Evolutionary conservation across 2,797 vertebrate species (phyloP), one percentile per base, ranked within the genome.

Genomic region (Salarias fasciatus): DNA sequence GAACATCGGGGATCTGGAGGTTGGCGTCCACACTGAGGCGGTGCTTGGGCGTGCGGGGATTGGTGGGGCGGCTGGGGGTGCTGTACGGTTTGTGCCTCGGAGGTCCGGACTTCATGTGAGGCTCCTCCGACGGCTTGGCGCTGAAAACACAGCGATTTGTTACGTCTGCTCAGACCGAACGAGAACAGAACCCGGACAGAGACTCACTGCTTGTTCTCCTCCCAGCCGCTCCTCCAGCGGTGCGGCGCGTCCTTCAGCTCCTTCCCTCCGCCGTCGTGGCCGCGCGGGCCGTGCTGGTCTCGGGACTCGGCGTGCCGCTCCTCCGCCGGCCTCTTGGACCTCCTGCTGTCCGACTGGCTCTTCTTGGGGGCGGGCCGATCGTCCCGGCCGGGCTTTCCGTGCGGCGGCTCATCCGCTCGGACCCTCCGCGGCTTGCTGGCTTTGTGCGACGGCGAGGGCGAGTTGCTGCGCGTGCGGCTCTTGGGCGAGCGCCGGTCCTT

Each of bases 211-310:
- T 98, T 98, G 82, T 84, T 96, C 84, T 98, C 97, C 84, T 98
- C 96, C 97, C 97, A 99, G 86, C 95, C 94, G 82, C 96, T 95
- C 75, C 94, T 96, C 96, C 96, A 98, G 75, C 95, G 91, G 80
- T 97, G 96, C 57, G 88, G 77, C 2, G 91, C 89, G 13, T 98
- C 96, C 85, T 98, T 98, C 13, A 85, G 68, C 24, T 96, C 95
- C 84, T 97, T 96, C 40, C 28, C 12, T 0, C 72, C 59, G 0
- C 92, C 95, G 0, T 93, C 90, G 35, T 92, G 85, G 30, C 80
- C 75, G 36, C 96, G 93, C 12, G 90, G 88, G n/a, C 93, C 93
- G 55, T 94, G 92, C 0, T 91, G 85, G 61, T 91, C 93, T 55
- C 88, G 77, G 42, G 86, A 67, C 61, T 96, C 95, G 0, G 87